Evolutionary conservation across 2,888 invertebrate species (phyloP).

Genomic region (Agelastica alni): DNA sequence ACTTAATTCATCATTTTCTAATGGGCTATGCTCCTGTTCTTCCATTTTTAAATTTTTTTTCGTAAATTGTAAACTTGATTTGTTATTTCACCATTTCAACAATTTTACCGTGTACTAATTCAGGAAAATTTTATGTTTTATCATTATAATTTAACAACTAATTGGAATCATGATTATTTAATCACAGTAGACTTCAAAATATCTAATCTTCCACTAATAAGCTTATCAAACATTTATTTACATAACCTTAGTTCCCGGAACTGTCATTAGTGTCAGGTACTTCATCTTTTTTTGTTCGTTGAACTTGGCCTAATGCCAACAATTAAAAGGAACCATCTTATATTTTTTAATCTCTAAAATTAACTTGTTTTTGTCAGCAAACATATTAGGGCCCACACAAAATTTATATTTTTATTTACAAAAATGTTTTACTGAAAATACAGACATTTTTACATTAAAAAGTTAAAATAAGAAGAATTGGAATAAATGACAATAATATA

Average conservation of each 20-base stretch:
- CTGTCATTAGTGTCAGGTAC: slow-evolving; percentile 1
- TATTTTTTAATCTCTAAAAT: too few species aligned
- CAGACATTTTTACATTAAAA: too few species aligned
- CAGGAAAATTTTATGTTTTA: not conserved
- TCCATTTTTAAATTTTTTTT: too few species aligned
- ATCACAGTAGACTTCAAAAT: not conserved
- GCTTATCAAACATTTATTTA: slow-evolving; percentile 8
- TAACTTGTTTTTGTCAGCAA: too few species aligned
- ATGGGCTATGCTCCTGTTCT: slow-evolving; percentile 34
- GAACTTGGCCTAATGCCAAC: not conserved
- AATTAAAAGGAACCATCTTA: too few species aligned
- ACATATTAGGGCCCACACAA: too few species aligned
- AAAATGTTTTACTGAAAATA: too few species aligned
- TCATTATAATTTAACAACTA: not conserved
- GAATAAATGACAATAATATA: too few species aligned
- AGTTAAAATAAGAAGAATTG: too few species aligned
- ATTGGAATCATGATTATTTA: not conserved
- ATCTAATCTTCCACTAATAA: not conserved
- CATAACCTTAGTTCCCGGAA: slow-evolving; percentile 8
- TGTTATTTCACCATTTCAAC: not conserved
- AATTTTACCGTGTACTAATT: not conserved
- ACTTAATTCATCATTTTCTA: slow-evolving; percentile 44
- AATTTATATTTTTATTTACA: too few species aligned
- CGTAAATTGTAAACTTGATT: slow-evolving; percentile 9
- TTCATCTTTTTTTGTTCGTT: not conserved